Evolutionary conservation across 2,888 invertebrate species (phyloP).

Genomic region (Phytoseiulus persimilis): DNA sequence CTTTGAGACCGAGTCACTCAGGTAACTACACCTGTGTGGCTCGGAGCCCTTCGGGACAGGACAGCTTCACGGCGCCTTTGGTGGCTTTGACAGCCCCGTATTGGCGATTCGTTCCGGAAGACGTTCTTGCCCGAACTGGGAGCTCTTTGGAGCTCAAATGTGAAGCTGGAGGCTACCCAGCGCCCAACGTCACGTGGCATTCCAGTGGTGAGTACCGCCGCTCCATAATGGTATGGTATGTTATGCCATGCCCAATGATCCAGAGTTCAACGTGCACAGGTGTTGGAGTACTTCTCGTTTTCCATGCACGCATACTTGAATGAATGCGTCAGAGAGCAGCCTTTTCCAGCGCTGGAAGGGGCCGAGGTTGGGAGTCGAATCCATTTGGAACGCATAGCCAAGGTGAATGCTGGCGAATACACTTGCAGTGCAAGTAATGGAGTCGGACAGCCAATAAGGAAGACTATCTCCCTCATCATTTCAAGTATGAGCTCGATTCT

Average conservation of each 20-base stretch:
- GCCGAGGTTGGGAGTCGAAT: not conserved
- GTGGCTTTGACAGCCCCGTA: conserved; percentile 6
- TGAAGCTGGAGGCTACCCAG: not conserved
- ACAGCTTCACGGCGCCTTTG: conserved; percentile 7
- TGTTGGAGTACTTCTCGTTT: too few species aligned
- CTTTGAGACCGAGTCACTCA: not conserved
- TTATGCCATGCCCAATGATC: too few species aligned
- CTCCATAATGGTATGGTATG: too few species aligned
- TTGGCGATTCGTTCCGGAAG: not conserved
- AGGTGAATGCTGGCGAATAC: not conserved
- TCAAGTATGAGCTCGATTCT: not conserved
- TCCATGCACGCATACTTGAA: not conserved
- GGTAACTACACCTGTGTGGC: conserved; percentile 29
- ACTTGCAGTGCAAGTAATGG: not conserved
- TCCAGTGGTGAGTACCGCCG: not conserved
- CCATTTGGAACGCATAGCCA: not conserved
- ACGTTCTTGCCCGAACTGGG: not conserved
- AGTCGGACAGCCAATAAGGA: not conserved
- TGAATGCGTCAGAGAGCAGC: not conserved
- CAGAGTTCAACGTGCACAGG: too few species aligned
- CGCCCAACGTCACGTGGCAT: not conserved
- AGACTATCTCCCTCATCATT: not conserved
- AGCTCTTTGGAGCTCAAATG: not conserved
- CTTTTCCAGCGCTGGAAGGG: not conserved
- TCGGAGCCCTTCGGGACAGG: not conserved